Conservation (phyloP, 2,888 invertebrate species). For the Chymomyza procnemis region DNA sequence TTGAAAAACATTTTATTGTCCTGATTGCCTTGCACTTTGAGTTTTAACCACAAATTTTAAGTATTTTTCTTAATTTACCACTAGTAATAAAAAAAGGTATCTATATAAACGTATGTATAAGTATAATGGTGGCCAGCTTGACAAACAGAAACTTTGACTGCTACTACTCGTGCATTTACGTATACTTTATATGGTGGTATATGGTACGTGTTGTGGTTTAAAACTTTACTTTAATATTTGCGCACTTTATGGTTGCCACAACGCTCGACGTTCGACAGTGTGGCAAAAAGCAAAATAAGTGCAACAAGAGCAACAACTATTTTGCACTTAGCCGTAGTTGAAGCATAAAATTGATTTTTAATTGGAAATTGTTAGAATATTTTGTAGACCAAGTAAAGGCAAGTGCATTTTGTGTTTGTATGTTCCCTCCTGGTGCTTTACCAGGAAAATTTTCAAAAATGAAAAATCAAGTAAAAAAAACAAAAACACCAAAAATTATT, state of each 20-base stretch:
- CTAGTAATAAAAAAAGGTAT: slow-evolving; percentile 2
- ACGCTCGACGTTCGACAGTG: slow-evolving; percentile 11
- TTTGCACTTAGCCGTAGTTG: slow-evolving; percentile 69
- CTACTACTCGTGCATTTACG: not conserved
- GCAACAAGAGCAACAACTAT: slow-evolving; percentile 37
- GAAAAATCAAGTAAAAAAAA: not conserved
- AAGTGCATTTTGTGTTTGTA: not conserved
- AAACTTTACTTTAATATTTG: slow-evolving; percentile 42
- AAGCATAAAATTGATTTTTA: slow-evolving; percentile 74
- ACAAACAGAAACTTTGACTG: not conserved
- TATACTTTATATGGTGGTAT: too few species aligned
- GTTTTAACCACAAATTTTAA: slow-evolving; percentile 20
- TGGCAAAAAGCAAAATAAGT: not conserved
- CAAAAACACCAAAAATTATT: not conserved
- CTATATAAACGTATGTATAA: not conserved
- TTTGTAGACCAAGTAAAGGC: slow-evolving; percentile 32
- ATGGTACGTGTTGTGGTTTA: slow-evolving; percentile 6
- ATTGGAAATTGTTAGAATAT: slow-evolving; percentile 73
- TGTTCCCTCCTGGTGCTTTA: not conserved
- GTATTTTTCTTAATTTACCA: slow-evolving; percentile 39
- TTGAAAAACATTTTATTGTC: not conserved
- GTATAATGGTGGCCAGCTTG: not conserved
- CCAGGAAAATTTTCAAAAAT: not conserved
- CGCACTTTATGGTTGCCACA: slow-evolving; percentile 37
- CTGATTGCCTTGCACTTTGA: not conserved